Conservation (phyloP, 2,113 vertebrate species). For the Sander lucioperca region DNA sequence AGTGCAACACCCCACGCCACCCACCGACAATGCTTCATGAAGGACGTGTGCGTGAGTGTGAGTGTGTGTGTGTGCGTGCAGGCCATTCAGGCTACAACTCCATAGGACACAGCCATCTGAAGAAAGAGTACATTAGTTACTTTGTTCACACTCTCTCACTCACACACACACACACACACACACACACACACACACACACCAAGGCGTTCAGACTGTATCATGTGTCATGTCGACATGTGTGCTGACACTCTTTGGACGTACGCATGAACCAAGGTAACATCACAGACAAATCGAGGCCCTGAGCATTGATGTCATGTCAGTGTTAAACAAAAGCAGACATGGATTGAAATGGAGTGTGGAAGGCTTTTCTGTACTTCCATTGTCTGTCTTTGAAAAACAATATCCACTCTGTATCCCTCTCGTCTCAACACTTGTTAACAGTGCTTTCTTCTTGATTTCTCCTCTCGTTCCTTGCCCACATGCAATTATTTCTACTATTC, state of each 20-base stretch:
- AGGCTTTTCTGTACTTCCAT: not conserved
- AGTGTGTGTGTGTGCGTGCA: conserved; percentile 6
- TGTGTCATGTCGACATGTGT: conserved; percentile 15
- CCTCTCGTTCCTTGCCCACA: not conserved
- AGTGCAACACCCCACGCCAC: conserved; percentile 19
- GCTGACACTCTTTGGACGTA: not conserved
- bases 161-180: conserved; percentile 34
- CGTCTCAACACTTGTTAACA: conserved; percentile 11
- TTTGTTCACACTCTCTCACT: no score
- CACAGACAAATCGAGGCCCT: not conserved
- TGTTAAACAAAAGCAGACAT: conserved; percentile 9
- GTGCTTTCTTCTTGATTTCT: not conserved
- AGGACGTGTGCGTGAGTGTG: not conserved
- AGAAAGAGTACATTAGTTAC: conserved; percentile 43
- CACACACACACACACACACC: conserved; percentile 13
- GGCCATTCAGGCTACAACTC: conserved; percentile 14
- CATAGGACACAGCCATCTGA: conserved; percentile 33
- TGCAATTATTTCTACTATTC: not conserved
- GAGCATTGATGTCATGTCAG: not conserved
- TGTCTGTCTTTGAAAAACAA: not conserved
- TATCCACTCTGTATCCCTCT: not conserved
- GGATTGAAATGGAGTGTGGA: conserved; percentile 17
- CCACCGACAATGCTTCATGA: not conserved
- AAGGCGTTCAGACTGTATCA: not conserved
- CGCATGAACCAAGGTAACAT: not conserved